These are phyloP conservation scores for Ostrea edulis DNA, from an alignment of 1,140 invertebrate genomes.

Conservation along the genomic window DNA sequence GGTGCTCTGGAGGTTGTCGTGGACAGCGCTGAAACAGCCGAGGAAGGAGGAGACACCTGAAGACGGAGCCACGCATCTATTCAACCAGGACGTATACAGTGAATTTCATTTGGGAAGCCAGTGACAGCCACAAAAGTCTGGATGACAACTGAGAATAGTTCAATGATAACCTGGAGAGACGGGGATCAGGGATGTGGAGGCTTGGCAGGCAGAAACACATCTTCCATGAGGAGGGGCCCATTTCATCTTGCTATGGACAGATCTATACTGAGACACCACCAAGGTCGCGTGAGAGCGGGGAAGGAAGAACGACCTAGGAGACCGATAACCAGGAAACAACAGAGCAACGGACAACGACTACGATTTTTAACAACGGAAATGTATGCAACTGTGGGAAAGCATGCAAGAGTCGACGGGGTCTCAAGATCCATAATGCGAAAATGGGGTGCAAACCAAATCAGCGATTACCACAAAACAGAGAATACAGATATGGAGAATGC, in stretches of 20 bases:
- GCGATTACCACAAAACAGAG: not conserved
- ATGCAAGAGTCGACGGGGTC: constrained; percentile 37
- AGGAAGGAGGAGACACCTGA: too few relatives aligned
- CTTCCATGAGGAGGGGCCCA: constrained; percentile 28
- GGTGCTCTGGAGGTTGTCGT: too few relatives aligned
- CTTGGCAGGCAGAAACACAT: constrained; percentile 38
- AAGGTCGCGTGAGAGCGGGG: constrained; percentile 31
- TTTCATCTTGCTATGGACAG: constrained; percentile 25
- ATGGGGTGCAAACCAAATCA: constrained; percentile 26
- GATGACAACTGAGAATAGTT: constrained; percentile 40
- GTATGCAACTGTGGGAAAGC: constrained; percentile 42
- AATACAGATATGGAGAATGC: too few relatives aligned
- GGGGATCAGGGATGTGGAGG: constrained; percentile 34
- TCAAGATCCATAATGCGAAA: constrained; percentile 38
- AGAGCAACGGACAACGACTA: constrained; percentile 39
- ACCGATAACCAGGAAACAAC: constrained; percentile 32
- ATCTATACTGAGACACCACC: constrained; percentile 40
- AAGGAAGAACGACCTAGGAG: constrained; percentile 45
- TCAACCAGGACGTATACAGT: constrained; percentile 33
- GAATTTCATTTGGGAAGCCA: constrained; percentile 32
- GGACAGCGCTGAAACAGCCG: too few relatives aligned
- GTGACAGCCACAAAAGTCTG: constrained; percentile 40
- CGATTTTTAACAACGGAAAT: constrained; percentile 39
- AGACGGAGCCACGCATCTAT: not conserved
- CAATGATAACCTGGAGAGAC: constrained; percentile 45